Percentiles rank a stretch among this genome's conserved stretches.
These are phyloP conservation scores for Hydroisotoma schaefferi DNA, from an alignment of 2,888 invertebrate species.

Conservation along the genomic window DNA sequence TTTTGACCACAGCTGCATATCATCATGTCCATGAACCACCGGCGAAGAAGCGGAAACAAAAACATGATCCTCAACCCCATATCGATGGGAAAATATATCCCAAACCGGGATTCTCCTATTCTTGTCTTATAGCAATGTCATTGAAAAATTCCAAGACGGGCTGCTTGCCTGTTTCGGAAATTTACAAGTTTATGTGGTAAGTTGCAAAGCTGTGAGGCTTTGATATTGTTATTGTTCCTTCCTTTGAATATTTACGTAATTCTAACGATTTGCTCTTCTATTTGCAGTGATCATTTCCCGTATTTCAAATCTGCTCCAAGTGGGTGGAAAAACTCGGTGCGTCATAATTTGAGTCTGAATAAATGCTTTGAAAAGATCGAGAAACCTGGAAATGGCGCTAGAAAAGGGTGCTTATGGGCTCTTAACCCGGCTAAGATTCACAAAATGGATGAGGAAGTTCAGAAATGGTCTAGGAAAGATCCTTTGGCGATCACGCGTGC, in stretches of 20 bases:
- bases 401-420: constrained; percentile 78
- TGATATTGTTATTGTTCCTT: constrained; percentile 1
- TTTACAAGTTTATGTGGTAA: constrained; percentile 98
- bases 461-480: constrained; percentile 95
- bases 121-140: constrained; percentile 96
- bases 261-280: not conserved
- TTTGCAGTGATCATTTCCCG: constrained; percentile 84
- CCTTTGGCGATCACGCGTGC: constrained; percentile 85
- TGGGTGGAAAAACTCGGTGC: constrained; percentile 98
- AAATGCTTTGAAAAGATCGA: constrained; percentile 99
- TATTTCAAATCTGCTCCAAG: constrained; percentile 97
- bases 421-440: constrained; percentile 91
- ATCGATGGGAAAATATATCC: constrained; percentile 67
- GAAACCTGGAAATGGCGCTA: constrained; percentile 83
- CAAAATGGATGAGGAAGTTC: constrained; percentile 98
- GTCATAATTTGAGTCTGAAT: constrained; percentile 91
- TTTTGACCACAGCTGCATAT: constrained; percentile 27
- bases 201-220: constrained; percentile 52
- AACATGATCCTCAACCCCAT: constrained; percentile 47
- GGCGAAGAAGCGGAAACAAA: constrained; percentile 47
- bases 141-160: constrained; percentile 92
- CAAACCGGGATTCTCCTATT: constrained; percentile 96
- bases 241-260: not conserved
- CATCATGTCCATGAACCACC: constrained; percentile 43
- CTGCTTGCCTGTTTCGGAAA: constrained; percentile 93